Conservation (phyloP, 1,140 invertebrate genomes). For the Drosophila littoralis region DNA sequence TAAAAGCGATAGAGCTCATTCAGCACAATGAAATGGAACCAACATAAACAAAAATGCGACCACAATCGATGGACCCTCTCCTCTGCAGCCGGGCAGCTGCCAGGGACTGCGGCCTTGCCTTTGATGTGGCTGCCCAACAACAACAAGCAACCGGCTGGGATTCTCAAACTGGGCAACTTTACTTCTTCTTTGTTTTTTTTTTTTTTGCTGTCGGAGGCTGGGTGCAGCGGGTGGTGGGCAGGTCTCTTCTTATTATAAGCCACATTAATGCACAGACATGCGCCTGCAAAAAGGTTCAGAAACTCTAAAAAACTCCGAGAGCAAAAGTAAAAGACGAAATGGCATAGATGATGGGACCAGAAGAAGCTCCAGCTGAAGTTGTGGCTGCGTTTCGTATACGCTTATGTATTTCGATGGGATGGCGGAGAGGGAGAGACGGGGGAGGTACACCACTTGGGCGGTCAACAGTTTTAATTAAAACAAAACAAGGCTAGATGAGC, state of each 20-base stretch:
- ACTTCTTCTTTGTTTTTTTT: constrained; percentile 26
- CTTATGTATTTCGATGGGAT: not conserved
- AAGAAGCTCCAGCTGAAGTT: constrained; percentile 15
- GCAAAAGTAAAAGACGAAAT: constrained; percentile 50
- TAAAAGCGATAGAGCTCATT: constrained; percentile 44
- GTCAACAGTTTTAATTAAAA: constrained; percentile 81
- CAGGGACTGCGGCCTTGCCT: constrained; percentile 45
- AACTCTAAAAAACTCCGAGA: constrained; percentile 35
- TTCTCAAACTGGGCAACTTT: constrained; percentile 55
- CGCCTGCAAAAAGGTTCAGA: constrained; percentile 55
- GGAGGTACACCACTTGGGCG: constrained; percentile 31
- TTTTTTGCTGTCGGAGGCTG: no score
- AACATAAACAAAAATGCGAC: constrained; percentile 70
- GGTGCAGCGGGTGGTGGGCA: not conserved
- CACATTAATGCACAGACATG: constrained; percentile 82
- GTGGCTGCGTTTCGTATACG: constrained; percentile 5
- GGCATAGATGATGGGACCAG: constrained; percentile 32
- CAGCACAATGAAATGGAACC: constrained; percentile 57
- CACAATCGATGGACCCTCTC: constrained; percentile 57
- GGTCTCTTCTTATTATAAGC: constrained; percentile 72
- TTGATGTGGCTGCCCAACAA: constrained; percentile 70
- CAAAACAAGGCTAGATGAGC: constrained; percentile 59
- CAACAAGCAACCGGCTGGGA: constrained; percentile 27
- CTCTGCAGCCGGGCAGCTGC: not conserved
- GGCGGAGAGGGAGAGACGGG: not conserved